A percentile compares a stretch with the other conserved stretches of the same genome.
Conservation (phyloP, 2,113 vertebrate genomes). For the Cepphus grylle region DNA sequence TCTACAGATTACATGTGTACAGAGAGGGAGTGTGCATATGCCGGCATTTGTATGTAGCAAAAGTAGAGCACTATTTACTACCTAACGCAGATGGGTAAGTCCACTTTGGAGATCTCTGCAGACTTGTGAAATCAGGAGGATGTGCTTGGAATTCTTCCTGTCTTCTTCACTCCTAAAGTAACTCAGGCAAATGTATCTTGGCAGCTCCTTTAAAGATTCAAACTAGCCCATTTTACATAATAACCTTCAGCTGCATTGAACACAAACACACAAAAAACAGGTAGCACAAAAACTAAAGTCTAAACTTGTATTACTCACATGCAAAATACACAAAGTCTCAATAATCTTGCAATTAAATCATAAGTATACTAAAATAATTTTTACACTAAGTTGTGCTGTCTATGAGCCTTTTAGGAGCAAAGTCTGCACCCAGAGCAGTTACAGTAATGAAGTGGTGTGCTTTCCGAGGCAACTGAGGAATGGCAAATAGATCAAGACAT, state of each 20-base stretch:
- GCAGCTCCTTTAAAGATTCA: constrained; percentile 47
- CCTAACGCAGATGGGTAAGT: constrained; percentile 10
- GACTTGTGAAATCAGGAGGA: constrained; percentile 47
- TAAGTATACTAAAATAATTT: not conserved
- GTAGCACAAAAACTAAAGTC: not conserved
- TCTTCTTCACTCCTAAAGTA: constrained; percentile 26
- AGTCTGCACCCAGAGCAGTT: not conserved
- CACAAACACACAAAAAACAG: not conserved
- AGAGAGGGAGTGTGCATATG: not conserved
- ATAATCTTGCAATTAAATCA: not conserved
- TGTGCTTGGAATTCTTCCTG: constrained; percentile 45
- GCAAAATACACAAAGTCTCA: not conserved
- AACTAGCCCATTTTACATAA: constrained; percentile 34
- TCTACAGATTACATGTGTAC: not conserved
- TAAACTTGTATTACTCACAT: not conserved
- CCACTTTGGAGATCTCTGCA: constrained; percentile 38
- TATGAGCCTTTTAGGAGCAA: not conserved
- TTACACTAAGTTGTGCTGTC: not conserved
- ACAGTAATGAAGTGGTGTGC: not conserved
- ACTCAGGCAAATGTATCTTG: constrained; percentile 27
- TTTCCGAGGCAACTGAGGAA: not conserved
- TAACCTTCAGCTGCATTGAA: constrained; percentile 24
- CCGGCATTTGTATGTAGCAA: not conserved
- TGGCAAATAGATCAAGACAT: not conserved
- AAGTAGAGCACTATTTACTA: not conserved